A percentile compares a stretch with the other conserved stretches of the same genome.
Conservation (phyloP, 1,140 invertebrate genomes). For the Caenorhabditis latens region DNA sequence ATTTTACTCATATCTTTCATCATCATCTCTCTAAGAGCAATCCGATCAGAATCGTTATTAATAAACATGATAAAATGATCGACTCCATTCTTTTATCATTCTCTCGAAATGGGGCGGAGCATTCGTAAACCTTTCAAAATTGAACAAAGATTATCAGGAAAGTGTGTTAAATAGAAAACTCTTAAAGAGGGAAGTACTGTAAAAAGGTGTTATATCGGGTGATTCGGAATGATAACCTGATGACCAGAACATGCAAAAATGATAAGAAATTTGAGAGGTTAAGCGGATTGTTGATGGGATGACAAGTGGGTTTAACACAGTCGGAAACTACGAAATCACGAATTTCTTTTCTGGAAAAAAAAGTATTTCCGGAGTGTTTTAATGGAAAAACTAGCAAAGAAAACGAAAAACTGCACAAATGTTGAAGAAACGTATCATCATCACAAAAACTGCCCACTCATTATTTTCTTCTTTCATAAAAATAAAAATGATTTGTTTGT, state of each 20-base stretch:
- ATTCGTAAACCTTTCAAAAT: neutral
- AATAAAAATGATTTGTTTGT: neutral
- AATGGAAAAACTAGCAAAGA: neutral
- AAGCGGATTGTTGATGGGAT: slow-evolving; percentile 39
- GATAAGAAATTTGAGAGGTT: neutral
- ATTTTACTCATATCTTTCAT: neutral
- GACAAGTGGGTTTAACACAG: neutral
- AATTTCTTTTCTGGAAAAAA: neutral
- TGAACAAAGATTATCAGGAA: slow-evolving; percentile 3
- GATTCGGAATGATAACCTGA: slow-evolving; percentile 22
- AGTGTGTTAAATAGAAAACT: neutral
- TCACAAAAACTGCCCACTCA: neutral
- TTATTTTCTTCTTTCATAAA: neutral
- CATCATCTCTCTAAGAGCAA: neutral
- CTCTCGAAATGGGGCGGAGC: too few species aligned
- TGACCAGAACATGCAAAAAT: neutral
- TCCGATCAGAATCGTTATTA: neutral
- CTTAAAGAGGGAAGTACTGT: neutral
- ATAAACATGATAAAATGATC: neutral
- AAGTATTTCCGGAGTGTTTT: neutral
- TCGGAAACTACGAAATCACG: neutral
- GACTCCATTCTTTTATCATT: neutral
- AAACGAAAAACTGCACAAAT: too few species aligned
- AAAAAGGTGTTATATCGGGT: slow-evolving; percentile 12
- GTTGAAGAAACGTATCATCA: too few species aligned